Evolutionary conservation across 2,113 vertebrate species (phyloP), one percentile per base, ranked within the genome.

Genomic region (Strix aluco): DNA sequence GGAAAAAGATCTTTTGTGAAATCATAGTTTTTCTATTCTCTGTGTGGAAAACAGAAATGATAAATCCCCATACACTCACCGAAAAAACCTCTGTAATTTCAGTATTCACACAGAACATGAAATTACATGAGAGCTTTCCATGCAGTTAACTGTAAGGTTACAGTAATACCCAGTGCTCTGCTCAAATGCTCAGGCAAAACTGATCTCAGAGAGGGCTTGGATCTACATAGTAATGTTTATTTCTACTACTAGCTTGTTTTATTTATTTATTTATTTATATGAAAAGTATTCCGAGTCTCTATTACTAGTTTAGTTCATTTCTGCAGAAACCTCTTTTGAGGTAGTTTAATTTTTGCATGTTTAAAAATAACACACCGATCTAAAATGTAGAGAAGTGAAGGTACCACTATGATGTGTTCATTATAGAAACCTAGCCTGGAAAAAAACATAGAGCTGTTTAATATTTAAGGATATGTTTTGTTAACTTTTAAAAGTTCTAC

Each of bases 391-490:
- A 63, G 46, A 70, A 38, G 5, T 32, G 78, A 44, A 77, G 8
- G 9, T 26, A 62, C 2, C 20, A 42, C 15, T 3, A 21, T 61
- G 23, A 29, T 6, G 51, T 5, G 6, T 19, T 77, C 25, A 12
- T 71, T 55, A 40, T 7, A 81, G 59, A 55, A 74, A 36, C 2
- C 3, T 38, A 63, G 5, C 8, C n/a, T 55, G n/a, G 62, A 92
- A 71, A 10, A 74, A 84, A 88, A n/a, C 9, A 11, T 5, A 78
- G 15, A 59, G 25, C 15, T 29, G 2, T 61, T 86, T 61, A 26
- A 1, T 70, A 5, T 67, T 77, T 58, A 57, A 62, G 42, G 27
- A n/a, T 17, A 46, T 0, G 1, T 7, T 79, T 79, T 80, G 0
- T 66, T 34, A 70, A 42, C 6, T 55, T 86, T 40, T 66, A 38